A percentile compares a stretch with the other conserved stretches of the same genome.
phyloP scores from a whole-genome alignment of 2,797 vertebrate genomes.

The Epinephelus coioides region DNA sequence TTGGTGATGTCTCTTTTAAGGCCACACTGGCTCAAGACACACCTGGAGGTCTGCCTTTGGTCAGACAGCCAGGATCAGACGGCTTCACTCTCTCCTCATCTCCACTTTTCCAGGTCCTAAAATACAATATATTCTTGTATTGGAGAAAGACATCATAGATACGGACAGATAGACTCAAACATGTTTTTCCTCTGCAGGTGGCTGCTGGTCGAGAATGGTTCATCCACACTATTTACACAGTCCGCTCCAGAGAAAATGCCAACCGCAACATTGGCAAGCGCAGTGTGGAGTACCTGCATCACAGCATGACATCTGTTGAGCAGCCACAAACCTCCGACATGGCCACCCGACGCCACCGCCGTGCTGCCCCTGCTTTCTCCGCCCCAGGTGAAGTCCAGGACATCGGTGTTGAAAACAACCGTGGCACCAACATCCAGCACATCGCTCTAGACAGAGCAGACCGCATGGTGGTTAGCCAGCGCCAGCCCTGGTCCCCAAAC shows the following conservation, averaged over 20 bases:
- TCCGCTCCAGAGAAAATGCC: conserved; percentile 84
- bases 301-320: conserved; percentile 70
- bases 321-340: conserved; percentile 40
- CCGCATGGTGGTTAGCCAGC: conserved; percentile 79
- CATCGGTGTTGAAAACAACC: conserved; percentile 82
- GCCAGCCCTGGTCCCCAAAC: conserved; percentile 74
- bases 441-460: conserved; percentile 81
- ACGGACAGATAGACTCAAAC: neutral
- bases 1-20: conserved; percentile 85
- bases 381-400: conserved; percentile 65
- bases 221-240: conserved; percentile 87
- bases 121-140: neutral
- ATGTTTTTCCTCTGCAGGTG: conserved; percentile 77
- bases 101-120: conserved; percentile 87
- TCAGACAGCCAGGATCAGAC: conserved; percentile 85
- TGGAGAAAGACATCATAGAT: neutral
- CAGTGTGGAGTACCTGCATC: conserved; percentile 84
- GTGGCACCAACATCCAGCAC: conserved; percentile 88
- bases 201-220: conserved; percentile 88
- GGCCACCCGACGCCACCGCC: conserved; percentile 51
- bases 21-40: conserved; percentile 85
- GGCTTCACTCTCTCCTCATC: conserved; percentile 87
- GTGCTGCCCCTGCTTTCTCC: conserved; percentile 64
- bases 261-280: conserved; percentile 86
- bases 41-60: conserved; percentile 80